Conservation (phyloP, 2,888 invertebrate genomes). For the Agriopis leucophaearia region DNA sequence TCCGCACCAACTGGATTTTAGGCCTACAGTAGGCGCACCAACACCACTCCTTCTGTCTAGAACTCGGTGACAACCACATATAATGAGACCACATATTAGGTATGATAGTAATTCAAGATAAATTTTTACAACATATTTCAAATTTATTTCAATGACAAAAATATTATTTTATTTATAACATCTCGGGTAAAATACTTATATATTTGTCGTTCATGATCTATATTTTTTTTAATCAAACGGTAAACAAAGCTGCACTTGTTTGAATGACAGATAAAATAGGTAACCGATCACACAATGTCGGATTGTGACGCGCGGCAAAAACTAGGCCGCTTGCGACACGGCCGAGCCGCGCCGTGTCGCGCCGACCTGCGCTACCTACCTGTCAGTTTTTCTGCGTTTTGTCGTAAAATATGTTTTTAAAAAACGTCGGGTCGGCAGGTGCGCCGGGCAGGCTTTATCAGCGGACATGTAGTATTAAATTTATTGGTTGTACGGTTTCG, state of each 20-base stretch:
- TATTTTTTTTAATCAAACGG: not conserved
- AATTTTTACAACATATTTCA: not conserved
- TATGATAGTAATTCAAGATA: conserved; percentile 1
- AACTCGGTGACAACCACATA: not conserved
- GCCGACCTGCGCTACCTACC: conserved; percentile 37
- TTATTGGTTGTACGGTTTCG: conserved; percentile 71
- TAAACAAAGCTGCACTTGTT: conserved; percentile 13
- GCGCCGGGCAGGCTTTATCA: conserved; percentile 69
- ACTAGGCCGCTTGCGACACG: conserved; percentile 28
- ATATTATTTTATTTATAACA: not conserved
- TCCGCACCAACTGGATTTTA: conserved; percentile 12
- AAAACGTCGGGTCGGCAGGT: conserved; percentile 70
- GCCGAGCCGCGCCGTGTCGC: conserved; percentile 38
- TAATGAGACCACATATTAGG: not conserved
- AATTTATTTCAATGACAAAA: not conserved
- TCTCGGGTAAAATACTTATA: not conserved
- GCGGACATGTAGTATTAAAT: conserved; percentile 69
- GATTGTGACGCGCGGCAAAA: conserved; percentile 20
- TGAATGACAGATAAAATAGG: conserved; percentile 2
- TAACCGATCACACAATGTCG: conserved; percentile 15
- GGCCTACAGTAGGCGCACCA: conserved; percentile 11
- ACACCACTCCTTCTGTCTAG: not conserved
- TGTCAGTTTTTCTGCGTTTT: conserved; percentile 75
- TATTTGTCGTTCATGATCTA: not conserved
- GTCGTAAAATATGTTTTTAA: conserved; percentile 73